Evolutionary conservation across 2,797 vertebrate species (phyloP), one percentile per base, ranked within the genome.

Genomic region (Cetoscarus ocellatus): DNA sequence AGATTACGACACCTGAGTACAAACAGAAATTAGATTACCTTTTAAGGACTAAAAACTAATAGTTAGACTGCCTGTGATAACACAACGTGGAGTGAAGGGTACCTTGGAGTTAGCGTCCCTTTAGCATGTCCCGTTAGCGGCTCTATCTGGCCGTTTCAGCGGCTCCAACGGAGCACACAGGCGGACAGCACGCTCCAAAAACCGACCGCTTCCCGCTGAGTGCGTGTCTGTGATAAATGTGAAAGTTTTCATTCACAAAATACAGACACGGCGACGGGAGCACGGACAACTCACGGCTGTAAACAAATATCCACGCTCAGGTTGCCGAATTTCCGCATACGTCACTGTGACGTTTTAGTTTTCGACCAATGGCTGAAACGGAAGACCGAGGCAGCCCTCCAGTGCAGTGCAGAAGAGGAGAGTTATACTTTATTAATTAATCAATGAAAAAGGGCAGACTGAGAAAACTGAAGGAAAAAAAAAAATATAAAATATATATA

Each of bases 241-340:
- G 3, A 14, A 12, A 8, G 15, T 10, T 56, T 45, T 36, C 7
- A 54, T 38, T 54, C 27, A 10, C 10, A 11, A 3, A 40, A 9
- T 6, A 9, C 12, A 13, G 14, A 0, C 10, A 14, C 36, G 45
- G 47, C 8, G 58, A 56, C 38, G 1, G 18, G 50, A 35, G 49
- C 6, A 38, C 27, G 7, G 34, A 62, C 1, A 35, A 53, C 35
- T 62, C 44, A 7, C 17, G 35, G 61, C 61, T 88, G 86, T 92
- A 88, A 91, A 92, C 90, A 91, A 88, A 89, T 12, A 17, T 48
- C 66, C 87, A 88, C 84, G 83, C 71, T 77, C 53, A 6, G 17
- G 8, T 4, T 64, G 0, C 44, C 11, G 14, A 18, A 78, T 84
- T 93, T 93, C 92, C 92, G 13, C 5, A 10, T 6, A 27, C 68